Evolutionary conservation across 2,797 vertebrate species (phyloP), one percentile per base, ranked within the genome.

Genomic region (Nannoperca obscura): DNA sequence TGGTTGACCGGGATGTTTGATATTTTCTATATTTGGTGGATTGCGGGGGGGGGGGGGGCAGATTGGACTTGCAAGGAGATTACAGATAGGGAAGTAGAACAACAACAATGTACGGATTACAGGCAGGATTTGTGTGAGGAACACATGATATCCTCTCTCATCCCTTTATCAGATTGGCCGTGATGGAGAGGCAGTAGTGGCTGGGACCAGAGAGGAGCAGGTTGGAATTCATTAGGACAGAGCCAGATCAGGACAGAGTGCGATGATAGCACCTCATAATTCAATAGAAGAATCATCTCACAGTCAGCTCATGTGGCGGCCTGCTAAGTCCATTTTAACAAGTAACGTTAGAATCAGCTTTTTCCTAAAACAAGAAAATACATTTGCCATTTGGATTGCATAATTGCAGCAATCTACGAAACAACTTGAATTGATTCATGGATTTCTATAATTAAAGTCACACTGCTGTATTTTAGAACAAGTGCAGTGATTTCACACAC

Each of bases 71-170:
- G 73, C 74, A 74, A 87, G 76, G 82, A 90, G 94, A 94, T 94
- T 94, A 93, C 76, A 87, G 83, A 42, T 81, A 89, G 85, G 75
- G 86, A 94, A 92, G 91, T 91, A 88, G 90, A 93, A 92, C 90
- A 91, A 92, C 89, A 93, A 94, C 92, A 94, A 93, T 94, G 90
- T 92, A 81, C 27, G 91, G 94, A 94, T 95, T 95, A 95, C 92
- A 91, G 84, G 62, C 89, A 86, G 94, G 93, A 95, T 95, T 94
- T 94, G 91, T 93, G 93, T 91, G 93, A 94, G 93, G 86, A 93
- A 90, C 92, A 91, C 90, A 90, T 92, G 93, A 95, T 94, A 94
- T 93, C 91, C 90, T 90, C 86, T 81, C 87, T 94, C 91, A 94
- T 95, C 94, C 92, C 73, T 92, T 95, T 93, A 95, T 95, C 94